Evolutionary conservation across 2,888 invertebrate genomes (phyloP).

Genomic region (Zaprionus lineosus): DNA sequence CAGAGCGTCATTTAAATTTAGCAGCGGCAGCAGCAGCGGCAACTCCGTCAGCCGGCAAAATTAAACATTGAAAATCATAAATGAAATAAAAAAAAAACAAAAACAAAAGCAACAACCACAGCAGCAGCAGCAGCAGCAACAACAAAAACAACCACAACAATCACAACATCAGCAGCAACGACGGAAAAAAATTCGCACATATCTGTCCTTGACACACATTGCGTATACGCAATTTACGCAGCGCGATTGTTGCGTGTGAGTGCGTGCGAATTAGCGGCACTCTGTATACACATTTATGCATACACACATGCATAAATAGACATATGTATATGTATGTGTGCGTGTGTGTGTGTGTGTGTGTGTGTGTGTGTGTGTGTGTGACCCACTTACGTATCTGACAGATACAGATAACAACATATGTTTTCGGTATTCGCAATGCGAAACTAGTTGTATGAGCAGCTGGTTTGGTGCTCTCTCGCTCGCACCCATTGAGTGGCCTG

Average conservation of each 20-base stretch:
- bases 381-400: constrained; percentile 69
- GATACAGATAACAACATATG: constrained; percentile 69
- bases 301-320: too few species aligned
- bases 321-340: constrained; percentile 24
- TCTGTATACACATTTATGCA: constrained; percentile 10
- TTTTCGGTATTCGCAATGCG: constrained; percentile 38
- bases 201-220: constrained; percentile 82
- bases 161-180: not conserved
- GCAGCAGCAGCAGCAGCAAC: not conserved
- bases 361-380: constrained; percentile 35
- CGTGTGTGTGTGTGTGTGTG: constrained; percentile 16
- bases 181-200: constrained; percentile 78
- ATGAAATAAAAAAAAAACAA: constrained; percentile 14
- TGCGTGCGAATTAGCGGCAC: constrained; percentile 52
- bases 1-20: constrained; percentile 67
- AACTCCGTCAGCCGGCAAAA: constrained; percentile 43
- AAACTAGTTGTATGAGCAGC: constrained; percentile 44
- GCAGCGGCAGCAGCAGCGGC: constrained; percentile 33
- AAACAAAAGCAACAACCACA: constrained; percentile 14
- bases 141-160: constrained; percentile 8
- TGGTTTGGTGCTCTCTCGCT: constrained; percentile 6
- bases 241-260: constrained; percentile 47
- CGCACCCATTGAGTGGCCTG: not conserved
- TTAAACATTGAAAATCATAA: constrained; percentile 57
- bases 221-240: constrained; percentile 76